Percentiles rank a stretch among this genome's conserved stretches.
phyloP scores from a whole-genome alignment of 2,888 invertebrate genomes.

The Limenitis arthemis region DNA sequence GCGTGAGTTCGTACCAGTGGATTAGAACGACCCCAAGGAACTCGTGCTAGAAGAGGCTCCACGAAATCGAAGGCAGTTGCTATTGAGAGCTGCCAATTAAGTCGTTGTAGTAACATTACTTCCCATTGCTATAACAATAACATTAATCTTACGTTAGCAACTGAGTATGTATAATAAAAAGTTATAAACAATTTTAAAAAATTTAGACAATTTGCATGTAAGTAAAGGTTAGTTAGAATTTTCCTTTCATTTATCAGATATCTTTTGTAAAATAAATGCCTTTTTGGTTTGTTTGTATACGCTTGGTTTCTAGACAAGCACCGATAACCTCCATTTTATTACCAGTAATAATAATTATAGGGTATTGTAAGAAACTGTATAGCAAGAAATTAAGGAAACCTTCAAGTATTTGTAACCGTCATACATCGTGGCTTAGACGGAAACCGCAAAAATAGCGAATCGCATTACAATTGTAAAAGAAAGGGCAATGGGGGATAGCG shows the following conservation, averaged over 20 bases:
- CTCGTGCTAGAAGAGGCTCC: constrained; percentile 81
- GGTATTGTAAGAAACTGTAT: constrained; percentile 31
- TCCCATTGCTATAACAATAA: constrained; percentile 81
- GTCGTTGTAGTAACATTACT: constrained; percentile 78
- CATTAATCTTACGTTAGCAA: background rate
- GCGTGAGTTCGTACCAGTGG: constrained; percentile 79
- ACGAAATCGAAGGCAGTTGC: constrained; percentile 88
- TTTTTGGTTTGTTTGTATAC: too few species aligned
- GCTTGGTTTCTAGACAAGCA: background rate
- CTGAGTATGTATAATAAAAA: background rate
- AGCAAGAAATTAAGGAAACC: constrained; percentile 38
- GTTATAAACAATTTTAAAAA: too few species aligned
- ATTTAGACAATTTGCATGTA: too few species aligned
- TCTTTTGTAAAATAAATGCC: too few species aligned
- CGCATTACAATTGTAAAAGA: constrained; percentile 49
- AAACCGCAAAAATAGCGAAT: constrained; percentile 69
- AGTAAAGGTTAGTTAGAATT: too few species aligned
- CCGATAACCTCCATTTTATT: background rate
- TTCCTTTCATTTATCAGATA: too few species aligned
- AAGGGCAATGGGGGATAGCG: constrained; percentile 34
- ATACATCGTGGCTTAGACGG: constrained; percentile 60
- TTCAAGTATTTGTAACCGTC: constrained; percentile 59
- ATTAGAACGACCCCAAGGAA: constrained; percentile 73
- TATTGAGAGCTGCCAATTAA: constrained; percentile 86
- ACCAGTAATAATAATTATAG: constrained; percentile 12